These are phyloP conservation scores for Philotrypesis tridentata DNA, from an alignment of 1,140 invertebrate species.

Conservation along the genomic window DNA sequence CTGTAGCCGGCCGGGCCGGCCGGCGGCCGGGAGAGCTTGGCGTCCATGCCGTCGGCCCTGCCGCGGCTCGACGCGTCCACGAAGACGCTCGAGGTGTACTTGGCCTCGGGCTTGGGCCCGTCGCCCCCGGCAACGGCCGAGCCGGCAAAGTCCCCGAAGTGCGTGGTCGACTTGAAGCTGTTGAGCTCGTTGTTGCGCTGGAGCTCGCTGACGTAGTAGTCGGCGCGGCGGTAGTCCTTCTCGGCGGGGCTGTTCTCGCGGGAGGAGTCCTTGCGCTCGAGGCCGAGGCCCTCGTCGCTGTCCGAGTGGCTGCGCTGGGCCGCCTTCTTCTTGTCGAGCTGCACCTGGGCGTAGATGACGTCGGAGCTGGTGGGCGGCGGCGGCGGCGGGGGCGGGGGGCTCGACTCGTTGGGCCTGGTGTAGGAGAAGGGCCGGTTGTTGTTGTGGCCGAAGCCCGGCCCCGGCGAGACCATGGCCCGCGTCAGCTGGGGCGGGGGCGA, in stretches of 20 bases:
- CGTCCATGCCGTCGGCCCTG: conserved; percentile 80
- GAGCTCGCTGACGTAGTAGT: conserved; percentile 63
- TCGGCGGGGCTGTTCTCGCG: conserved; percentile 70
- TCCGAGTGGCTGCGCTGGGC: conserved; percentile 75
- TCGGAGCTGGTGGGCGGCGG: conserved; percentile 47
- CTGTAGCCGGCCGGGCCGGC: conserved; percentile 64
- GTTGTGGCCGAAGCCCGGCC: conserved; percentile 78
- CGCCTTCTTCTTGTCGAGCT: conserved; percentile 76
- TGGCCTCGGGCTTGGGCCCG: conserved; percentile 65
- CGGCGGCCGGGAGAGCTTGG: no score
- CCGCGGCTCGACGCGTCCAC: conserved; percentile 75
- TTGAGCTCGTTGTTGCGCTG: conserved; percentile 69
- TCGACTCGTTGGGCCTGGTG: conserved; percentile 76
- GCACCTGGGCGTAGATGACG: conserved; percentile 85
- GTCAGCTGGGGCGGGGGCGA: conserved; percentile 79
- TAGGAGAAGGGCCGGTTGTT: conserved; percentile 86
- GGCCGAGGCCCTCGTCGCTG: conserved; percentile 84
- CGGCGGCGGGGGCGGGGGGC: conserved; percentile 49
- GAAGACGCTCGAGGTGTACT: conserved; percentile 70
- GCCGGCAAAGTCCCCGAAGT: conserved; percentile 58
- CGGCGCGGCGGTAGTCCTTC: conserved; percentile 63
- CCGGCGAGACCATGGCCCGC: conserved; percentile 76
- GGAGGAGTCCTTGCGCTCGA: conserved; percentile 76
- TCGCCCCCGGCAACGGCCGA: conserved; percentile 16
- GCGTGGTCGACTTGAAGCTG: conserved; percentile 57